These are phyloP conservation scores for Papilio aristodemus DNA, from an alignment of 1,140 invertebrate genomes.

Conservation along the genomic window DNA sequence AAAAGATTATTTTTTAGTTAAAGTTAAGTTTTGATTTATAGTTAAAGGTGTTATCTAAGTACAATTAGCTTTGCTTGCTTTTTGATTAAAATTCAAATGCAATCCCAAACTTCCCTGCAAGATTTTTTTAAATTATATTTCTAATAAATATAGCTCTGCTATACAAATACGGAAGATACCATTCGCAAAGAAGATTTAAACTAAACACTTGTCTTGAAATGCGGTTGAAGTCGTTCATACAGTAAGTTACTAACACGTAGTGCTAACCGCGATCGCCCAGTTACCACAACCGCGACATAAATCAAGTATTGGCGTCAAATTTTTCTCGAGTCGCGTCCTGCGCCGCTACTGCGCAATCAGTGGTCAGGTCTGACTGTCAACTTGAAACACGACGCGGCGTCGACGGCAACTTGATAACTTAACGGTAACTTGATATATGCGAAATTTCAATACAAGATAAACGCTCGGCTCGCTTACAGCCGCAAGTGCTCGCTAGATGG, in stretches of 20 bases:
- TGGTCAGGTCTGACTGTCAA: background rate
- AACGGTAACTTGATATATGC: constrained; percentile 19
- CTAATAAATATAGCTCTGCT: too few species aligned
- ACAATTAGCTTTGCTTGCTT: too few species aligned
- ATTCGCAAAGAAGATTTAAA: background rate
- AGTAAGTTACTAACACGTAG: background rate
- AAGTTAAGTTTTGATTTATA: too few species aligned
- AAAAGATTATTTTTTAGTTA: too few species aligned
- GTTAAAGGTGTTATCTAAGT: too few species aligned
- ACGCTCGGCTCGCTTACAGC: constrained; percentile 5
- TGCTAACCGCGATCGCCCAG: background rate
- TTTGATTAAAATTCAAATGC: too few species aligned
- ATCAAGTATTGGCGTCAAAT: background rate
- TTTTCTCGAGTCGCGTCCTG: background rate
- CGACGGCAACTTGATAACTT: constrained; percentile 7
- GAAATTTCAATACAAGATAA: constrained; percentile 14
- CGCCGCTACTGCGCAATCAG: constrained; percentile 2
- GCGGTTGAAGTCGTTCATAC: background rate
- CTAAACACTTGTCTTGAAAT: background rate
- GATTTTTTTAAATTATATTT: too few species aligned
- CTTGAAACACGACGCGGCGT: constrained; percentile 9
- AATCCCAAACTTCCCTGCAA: too few species aligned
- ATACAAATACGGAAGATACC: too few species aligned
- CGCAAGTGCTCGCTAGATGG: background rate
- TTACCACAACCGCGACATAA: background rate